Evolutionary conservation across 2,113 vertebrate genomes (phyloP).

Genomic region (Nannobrachium achirus): DNA sequence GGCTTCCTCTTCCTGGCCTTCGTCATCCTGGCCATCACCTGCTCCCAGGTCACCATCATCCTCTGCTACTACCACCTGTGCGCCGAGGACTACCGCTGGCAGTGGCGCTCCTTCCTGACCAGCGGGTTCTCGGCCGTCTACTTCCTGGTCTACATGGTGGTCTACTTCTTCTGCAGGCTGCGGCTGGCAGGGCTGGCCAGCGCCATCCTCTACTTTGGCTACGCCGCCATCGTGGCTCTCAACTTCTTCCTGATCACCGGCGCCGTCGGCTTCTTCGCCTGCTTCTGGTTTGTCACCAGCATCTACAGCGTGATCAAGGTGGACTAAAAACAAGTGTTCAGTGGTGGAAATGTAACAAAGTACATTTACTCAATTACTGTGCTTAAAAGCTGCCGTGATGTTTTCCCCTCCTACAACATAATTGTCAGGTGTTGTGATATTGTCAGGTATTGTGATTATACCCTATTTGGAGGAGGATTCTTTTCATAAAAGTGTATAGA

Average conservation of each 20-base stretch:
- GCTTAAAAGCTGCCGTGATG: no score
- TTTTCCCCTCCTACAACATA: no score
- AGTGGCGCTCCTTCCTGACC: conserved; percentile 91
- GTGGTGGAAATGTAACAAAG: no score
- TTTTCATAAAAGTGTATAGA: no score
- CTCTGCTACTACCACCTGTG: conserved; percentile 92
- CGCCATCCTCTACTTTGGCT: conserved; percentile 89
- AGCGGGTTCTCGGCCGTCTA: conserved; percentile 91
- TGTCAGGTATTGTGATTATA: no score
- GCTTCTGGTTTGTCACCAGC: conserved; percentile 10
- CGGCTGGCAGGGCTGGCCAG: conserved; percentile 89
- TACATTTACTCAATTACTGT: no score
- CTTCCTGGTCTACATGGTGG: conserved; percentile 88
- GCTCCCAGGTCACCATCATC: conserved; percentile 89
- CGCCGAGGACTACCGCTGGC: conserved; percentile 93
- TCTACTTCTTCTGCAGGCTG: conserved; percentile 89
- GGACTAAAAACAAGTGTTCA: conserved; percentile 7
- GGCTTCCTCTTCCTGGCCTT: conserved; percentile 91
- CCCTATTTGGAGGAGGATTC: no score
- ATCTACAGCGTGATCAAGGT: conserved; percentile 13
- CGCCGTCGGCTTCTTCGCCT: conserved; percentile 40
- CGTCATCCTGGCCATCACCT: conserved; percentile 90
- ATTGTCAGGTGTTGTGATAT: no score
- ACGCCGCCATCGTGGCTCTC: conserved; percentile 92
- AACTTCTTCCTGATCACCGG: conserved; percentile 93